phyloP scores from a whole-genome alignment of 64 coral and sea anemone species.

The Astreopora myriophthalma region DNA sequence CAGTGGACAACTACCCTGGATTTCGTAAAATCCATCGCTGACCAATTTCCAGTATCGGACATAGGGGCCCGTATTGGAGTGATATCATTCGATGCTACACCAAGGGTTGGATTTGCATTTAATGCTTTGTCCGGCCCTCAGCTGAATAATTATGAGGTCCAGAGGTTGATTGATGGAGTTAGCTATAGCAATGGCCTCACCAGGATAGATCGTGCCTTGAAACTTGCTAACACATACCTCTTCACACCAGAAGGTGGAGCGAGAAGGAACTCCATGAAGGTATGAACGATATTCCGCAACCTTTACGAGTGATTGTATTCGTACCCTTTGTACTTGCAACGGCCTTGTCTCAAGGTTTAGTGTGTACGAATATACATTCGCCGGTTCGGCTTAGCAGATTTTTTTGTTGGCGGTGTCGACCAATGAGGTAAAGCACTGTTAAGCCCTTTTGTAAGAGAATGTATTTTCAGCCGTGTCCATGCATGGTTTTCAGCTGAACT shows the following conservation, averaged over 20 bases:
- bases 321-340: too few relatives aligned
- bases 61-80: slow-evolving; percentile 45
- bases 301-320: neutral
- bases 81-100: slow-evolving; percentile 50
- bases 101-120: slow-evolving; percentile 45
- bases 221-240: slow-evolving; percentile 60
- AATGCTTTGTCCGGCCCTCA: slow-evolving; percentile 38
- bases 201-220: slow-evolving; percentile 59
- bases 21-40: slow-evolving; percentile 30
- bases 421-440: too few relatives aligned
- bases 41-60: slow-evolving; percentile 46
- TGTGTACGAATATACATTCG: too few relatives aligned
- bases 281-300: neutral
- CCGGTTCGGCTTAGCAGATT: too few relatives aligned
- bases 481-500: too few relatives aligned
- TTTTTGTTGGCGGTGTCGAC: too few relatives aligned
- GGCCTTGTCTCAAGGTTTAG: too few relatives aligned
- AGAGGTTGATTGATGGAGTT: slow-evolving; percentile 20
- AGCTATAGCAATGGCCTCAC: slow-evolving; percentile 38
- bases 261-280: slow-evolving; percentile 42
- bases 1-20: slow-evolving; percentile 45
- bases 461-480: too few relatives aligned
- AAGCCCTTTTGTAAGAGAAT: too few relatives aligned
- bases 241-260: slow-evolving; percentile 60
- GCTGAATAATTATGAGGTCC: slow-evolving; percentile 60